phyloP scores from a whole-genome alignment of 23 tunicate species.

The Halocynthia aurantium region DNA sequence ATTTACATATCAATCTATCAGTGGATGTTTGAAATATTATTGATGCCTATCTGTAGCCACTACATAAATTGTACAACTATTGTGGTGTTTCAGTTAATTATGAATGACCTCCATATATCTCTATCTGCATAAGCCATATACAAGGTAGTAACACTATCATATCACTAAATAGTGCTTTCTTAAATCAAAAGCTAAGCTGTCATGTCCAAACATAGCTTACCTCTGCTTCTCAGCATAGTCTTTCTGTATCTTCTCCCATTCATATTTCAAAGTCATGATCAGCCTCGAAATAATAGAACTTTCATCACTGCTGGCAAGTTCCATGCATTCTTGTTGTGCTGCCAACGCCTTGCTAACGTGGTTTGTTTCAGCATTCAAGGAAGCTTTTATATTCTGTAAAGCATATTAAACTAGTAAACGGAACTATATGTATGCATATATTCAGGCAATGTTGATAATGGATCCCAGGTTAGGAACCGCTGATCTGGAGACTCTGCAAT shows the following conservation, averaged over 20 bases:
- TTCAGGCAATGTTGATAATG: too few species aligned
- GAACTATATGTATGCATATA: too few species aligned
- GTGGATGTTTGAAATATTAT: neutral
- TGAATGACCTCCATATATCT: too few species aligned
- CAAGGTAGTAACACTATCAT: too few species aligned
- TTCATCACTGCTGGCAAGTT: conserved; percentile 25
- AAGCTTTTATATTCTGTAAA: conserved; percentile 18
- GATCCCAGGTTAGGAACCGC: too few species aligned
- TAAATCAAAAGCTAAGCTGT: too few species aligned
- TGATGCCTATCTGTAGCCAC: neutral
- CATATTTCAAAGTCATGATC: conserved; percentile 22
- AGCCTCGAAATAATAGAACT: conserved; percentile 2
- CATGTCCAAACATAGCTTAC: neutral
- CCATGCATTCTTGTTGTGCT: conserved; percentile 24
- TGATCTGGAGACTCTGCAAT: too few species aligned
- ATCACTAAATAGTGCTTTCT: too few species aligned
- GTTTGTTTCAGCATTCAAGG: conserved; percentile 8
- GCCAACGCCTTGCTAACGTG: conserved; percentile 8
- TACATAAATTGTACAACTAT: too few species aligned
- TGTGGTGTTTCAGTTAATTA: too few species aligned
- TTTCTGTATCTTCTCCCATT: conserved; percentile 21
- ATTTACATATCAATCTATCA: neutral
- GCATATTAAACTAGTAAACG: too few species aligned
- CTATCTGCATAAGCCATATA: too few species aligned
- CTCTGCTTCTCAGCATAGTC: conserved; percentile 23